Evolutionary conservation across 2,113 vertebrate species (phyloP).

Genomic region (Solea senegalensis): DNA sequence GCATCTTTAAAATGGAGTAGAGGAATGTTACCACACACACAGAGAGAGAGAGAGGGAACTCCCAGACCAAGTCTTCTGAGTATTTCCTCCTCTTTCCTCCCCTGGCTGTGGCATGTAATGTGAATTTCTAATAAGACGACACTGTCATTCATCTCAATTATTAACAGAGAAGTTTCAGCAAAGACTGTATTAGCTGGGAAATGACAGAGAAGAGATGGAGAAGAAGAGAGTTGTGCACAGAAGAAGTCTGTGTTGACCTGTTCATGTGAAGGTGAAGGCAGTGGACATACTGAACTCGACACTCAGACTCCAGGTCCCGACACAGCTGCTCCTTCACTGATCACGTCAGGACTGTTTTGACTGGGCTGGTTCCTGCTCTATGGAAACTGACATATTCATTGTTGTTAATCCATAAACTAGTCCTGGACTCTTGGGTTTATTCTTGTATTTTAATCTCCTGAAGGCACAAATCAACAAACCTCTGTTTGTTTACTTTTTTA

Average conservation of each 20-base stretch:
- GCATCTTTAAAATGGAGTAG: too few species aligned
- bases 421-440: too few species aligned
- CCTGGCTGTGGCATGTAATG: constrained; percentile 39
- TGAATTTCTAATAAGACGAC: constrained; percentile 65
- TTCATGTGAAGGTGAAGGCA: constrained; percentile 37
- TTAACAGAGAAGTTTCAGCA: constrained; percentile 68
- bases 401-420: too few species aligned
- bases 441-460: too few species aligned
- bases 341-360: too few species aligned
- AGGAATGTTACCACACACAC: not conserved
- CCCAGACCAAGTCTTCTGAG: constrained; percentile 14
- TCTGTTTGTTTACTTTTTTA: too few species aligned
- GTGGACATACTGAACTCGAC: constrained; percentile 42
- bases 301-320: not conserved
- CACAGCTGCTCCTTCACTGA: too few species aligned
- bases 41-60: not conserved
- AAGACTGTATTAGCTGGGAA: constrained; percentile 54
- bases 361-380: too few species aligned
- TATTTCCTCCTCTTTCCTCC: constrained; percentile 46
- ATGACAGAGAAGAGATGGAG: not conserved
- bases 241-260: constrained; percentile 13
- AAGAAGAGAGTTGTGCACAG: constrained; percentile 7
- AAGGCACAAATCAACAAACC: too few species aligned
- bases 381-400: too few species aligned
- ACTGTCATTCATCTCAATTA: constrained; percentile 75